phyloP scores from a whole-genome alignment of 2,113 vertebrate species.

The Pomatorhinus ruficollis region DNA sequence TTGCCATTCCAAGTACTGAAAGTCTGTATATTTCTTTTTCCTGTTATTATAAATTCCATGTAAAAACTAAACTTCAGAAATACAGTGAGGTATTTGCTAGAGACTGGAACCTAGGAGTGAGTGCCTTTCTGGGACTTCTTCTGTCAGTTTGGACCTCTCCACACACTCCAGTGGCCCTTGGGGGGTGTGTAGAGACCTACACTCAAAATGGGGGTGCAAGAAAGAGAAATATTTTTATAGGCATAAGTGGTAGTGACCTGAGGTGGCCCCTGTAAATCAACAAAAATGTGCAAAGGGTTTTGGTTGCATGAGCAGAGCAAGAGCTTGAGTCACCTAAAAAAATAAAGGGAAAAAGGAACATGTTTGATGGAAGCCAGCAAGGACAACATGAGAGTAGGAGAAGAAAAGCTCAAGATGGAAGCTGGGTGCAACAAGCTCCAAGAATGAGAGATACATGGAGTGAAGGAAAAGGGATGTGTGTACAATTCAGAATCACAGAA shows the following conservation, averaged over 20 bases:
- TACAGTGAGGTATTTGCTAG: constrained; percentile 47
- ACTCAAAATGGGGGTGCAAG: background rate
- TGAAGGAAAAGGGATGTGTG: background rate
- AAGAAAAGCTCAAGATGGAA: background rate
- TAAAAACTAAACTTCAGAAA: constrained; percentile 60
- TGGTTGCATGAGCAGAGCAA: background rate
- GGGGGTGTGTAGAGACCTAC: background rate
- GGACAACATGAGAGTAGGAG: background rate
- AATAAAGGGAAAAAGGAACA: background rate
- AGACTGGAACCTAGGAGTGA: constrained; percentile 19
- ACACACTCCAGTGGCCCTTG: background rate
- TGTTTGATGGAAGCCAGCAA: background rate
- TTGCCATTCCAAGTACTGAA: constrained; percentile 73
- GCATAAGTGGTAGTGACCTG: background rate
- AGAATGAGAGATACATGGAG: background rate
- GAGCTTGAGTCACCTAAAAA: background rate
- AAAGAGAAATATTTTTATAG: background rate
- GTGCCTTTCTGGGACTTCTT: constrained; percentile 27
- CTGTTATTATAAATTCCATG: constrained; percentile 79
- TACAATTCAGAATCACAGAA: background rate
- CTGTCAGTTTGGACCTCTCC: background rate
- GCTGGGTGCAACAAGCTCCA: background rate
- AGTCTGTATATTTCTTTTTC: constrained; percentile 81
- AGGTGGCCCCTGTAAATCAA: constrained; percentile 17
- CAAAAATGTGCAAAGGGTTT: background rate